Percentiles rank a stretch among this genome's conserved stretches.
Conservation (phyloP, 2,113 vertebrate species). For the Gavia stellata region DNA sequence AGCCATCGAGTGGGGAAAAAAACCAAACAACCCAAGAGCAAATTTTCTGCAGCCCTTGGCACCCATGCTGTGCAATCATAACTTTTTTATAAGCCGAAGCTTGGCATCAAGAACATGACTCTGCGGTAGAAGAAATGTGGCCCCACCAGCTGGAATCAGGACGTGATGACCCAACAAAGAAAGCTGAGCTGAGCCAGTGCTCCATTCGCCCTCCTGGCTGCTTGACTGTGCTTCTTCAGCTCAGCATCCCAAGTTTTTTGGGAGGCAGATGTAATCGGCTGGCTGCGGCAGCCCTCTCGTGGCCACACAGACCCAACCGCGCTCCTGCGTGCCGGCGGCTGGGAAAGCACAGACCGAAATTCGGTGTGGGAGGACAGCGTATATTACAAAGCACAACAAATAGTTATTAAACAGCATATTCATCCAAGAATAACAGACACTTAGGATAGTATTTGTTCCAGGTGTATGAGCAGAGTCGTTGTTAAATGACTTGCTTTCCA, state of each 20-base stretch:
- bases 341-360: not conserved
- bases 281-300: slow-evolving; percentile 50
- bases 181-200: not conserved
- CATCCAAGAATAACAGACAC: not conserved
- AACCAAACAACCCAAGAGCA: not conserved
- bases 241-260: not conserved
- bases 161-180: not conserved
- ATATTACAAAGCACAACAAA: not conserved
- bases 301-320: not conserved
- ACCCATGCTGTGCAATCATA: not conserved
- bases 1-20: rapidly evolving
- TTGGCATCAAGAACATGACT: not conserved
- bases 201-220: rapidly evolving
- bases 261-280: not conserved
- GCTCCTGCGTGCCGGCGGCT: not conserved
- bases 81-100: not conserved
- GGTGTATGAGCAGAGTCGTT: not conserved
- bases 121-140: rapidly evolving
- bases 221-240: not conserved
- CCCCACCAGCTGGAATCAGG: not conserved
- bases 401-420: not conserved
- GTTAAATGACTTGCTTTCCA: not conserved
- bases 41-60: not conserved
- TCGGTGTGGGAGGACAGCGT: rapidly evolving
- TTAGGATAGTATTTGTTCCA: not conserved